Percentiles rank a stretch among this genome's conserved stretches.
Evolutionary conservation across 2,888 invertebrate genomes (phyloP).

Genomic region (Linnaemya vulpina): DNA sequence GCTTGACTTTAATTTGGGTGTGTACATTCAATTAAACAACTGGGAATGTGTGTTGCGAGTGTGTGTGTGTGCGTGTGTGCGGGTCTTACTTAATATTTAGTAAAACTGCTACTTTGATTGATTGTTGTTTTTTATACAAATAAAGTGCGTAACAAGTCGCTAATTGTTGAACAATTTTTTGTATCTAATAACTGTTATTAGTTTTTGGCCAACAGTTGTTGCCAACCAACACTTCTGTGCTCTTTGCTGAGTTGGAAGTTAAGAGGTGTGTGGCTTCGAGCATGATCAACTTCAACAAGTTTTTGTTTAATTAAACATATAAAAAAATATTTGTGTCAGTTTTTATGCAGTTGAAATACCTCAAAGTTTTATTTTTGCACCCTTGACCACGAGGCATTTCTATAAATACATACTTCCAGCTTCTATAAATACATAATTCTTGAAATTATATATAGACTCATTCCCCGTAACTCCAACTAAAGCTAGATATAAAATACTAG

Average conservation of each 20-base stretch:
- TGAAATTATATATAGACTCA: too few species aligned
- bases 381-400: too few species aligned
- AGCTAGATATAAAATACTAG: too few species aligned
- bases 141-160: slow-evolving; percentile 67
- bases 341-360: too few species aligned
- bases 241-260: not conserved
- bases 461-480: too few species aligned
- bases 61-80: not conserved
- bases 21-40: not conserved
- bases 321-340: too few species aligned
- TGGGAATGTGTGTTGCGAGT: too few species aligned
- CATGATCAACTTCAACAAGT: slow-evolving; percentile 14
- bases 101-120: slow-evolving; percentile 15
- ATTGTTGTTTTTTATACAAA: slow-evolving; percentile 65
- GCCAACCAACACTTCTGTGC: slow-evolving; percentile 26
- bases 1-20: slow-evolving; percentile 1
- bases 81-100: not conserved
- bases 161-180: slow-evolving; percentile 69
- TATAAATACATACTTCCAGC: too few species aligned
- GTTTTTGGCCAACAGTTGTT: slow-evolving; percentile 42
- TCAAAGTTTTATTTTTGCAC: too few species aligned
- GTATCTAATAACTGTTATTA: slow-evolving; percentile 68
- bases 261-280: slow-evolving; percentile 6
- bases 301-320: not conserved
- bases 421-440: too few species aligned